Base-by-base conservation (phyloP, 2,888 invertebrate species). In the Drosophila stalkeri region DNA sequence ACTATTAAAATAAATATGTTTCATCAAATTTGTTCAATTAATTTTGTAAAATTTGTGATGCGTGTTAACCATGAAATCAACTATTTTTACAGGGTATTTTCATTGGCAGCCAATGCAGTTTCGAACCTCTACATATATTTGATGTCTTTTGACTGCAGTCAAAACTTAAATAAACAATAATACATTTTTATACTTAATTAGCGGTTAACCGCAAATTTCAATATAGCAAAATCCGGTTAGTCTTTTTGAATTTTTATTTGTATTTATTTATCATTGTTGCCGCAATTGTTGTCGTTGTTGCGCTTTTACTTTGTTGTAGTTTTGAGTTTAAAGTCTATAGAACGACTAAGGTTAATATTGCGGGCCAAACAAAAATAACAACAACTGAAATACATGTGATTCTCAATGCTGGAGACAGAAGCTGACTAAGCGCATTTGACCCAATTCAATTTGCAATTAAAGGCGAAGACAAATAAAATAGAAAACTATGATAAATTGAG, bases 141-240 rank as follows among this genome's bases (percentile, higher is more conserved):
- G 52, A 56, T 72, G 51, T 60, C 52, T 64, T 46, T 47, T 57
- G 69, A 44, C 62, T 57, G 52, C 61, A 72, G 64, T 60, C 79
- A 72, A 75, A 75, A 77, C 60, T 61, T 65, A 71, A 64, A 68
- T 62, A 77, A 77, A 72, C 73, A 85, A 86, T 71, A 86, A 74
- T 66, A 71, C 72, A 72, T 78, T 74, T 82, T 80, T 66, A 78
- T 90, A 84, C 82, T 80, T 90, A 91, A 91, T 91, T 91, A 91
- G 91, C 67, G 91, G 91, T 91, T 89, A 90, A 87, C 91, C 91
- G 75, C 91, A 90, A 86, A 78, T 81, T 84, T 80, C 80, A 86
- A 86, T 85, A 83, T 57, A 70, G 69, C 73, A 65, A 77, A 85
- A 80, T 77, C 66, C 72, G 69, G 61, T 69, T 68, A 46, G 70